Base-by-base conservation (phyloP, 2,113 vertebrate species). In the Apeltes quadracus region DNA sequence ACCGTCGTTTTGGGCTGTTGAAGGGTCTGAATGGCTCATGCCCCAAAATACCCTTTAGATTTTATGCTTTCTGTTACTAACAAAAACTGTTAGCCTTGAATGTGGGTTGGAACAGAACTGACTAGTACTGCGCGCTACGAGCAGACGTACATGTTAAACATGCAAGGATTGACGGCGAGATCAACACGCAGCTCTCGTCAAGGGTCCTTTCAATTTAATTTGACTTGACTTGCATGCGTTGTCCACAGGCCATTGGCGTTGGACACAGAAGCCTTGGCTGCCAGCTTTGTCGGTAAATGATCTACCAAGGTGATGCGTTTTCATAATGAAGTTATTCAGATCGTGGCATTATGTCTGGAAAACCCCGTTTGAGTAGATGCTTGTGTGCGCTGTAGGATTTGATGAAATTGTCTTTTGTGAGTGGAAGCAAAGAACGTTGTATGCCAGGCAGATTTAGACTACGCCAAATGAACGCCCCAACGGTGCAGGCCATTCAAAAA, bases 331-430 rank as follows among this genome's bases (percentile, higher is more conserved):
- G 44, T 27, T 34, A 4, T 67, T 22, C 20, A 59, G 25, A 44
- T 25, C 59, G 39, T 29, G 36, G 7, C 43, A 34, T 44, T 34
- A 7, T 54, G 12, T 53, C 11, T n/a, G 3, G 18, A 39, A 34
- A 57, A n/a, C 27, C 3, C n/a, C 32, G 39, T 69, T 61, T 69
- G 16, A 69, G 38, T 66, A 66, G 20, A 61, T 66, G 29, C 23
- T 63, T 27, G 16, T 51, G 14, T 23, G n/a, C 34, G 41, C 8
- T 12, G 9, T n/a, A 32, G 39, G 22, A 39, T 65, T 75, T 18
- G 29, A 22, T 59, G 54, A 69, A 38, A 44, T 53, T 50, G 50
- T 73, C 38, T 79, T n/a, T 55, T 71, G 39, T 64, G 27, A 39
- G n/a, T 57, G 15, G 23, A 75, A 48, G 15, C 22, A 18, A 34